Conservation (phyloP, 2,797 vertebrate genomes). For the Prionace glauca region DNA sequence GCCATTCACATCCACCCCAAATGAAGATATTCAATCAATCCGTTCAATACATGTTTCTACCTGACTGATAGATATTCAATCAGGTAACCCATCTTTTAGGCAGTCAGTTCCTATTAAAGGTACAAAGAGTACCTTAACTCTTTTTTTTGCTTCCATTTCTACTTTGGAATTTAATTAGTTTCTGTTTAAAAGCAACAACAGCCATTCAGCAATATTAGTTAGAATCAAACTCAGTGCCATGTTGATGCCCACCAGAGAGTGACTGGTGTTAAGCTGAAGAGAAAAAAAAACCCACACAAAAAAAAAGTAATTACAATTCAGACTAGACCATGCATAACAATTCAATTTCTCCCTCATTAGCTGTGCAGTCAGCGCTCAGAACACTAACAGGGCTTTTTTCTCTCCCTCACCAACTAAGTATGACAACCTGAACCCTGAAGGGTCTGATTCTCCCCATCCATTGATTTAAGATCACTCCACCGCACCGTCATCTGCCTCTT, state of each 20-base stretch:
- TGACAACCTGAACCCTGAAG: conserved; percentile 34
- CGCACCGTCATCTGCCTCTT: neutral
- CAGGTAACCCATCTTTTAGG: neutral
- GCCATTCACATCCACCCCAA: neutral
- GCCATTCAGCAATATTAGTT: neutral
- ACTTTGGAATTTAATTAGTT: neutral
- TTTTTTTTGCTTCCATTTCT: neutral
- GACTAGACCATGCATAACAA: conserved; percentile 33
- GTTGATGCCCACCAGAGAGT: neutral
- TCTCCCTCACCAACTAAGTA: conserved; percentile 14
- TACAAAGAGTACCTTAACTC: neutral
- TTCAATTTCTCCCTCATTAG: conserved; percentile 36
- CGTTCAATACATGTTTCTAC: neutral
- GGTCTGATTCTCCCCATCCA: neutral
- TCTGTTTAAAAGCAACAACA: neutral
- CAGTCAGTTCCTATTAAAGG: neutral
- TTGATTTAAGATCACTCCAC: conserved; percentile 7
- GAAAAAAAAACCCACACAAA: neutral
- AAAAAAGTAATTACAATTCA: conserved; percentile 36
- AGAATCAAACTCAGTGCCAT: neutral
- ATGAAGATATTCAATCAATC: neutral
- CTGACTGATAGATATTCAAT: conserved; percentile 14
- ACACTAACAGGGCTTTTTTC: conserved; percentile 31
- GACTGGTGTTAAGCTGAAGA: neutral
- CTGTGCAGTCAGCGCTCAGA: conserved; percentile 25